Conservation (phyloP, 2,113 vertebrate species). For the Gopherus flavomarginatus region DNA sequence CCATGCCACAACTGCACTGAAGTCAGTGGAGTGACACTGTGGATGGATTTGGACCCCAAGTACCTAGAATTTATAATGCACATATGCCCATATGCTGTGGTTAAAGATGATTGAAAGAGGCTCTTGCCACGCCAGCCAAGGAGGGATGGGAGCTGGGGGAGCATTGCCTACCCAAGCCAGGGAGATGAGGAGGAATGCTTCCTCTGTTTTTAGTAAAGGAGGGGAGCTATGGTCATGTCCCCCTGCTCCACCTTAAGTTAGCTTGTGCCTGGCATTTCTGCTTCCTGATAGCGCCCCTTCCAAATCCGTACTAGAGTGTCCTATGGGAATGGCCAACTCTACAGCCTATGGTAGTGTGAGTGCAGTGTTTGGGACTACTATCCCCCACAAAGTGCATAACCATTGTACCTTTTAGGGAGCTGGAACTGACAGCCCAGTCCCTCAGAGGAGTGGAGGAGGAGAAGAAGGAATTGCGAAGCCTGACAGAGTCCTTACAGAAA, state of each 20-base stretch:
- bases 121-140: not conserved
- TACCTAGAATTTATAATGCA: not conserved
- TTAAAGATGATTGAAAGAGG: not conserved
- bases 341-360: not conserved
- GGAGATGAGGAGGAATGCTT: not conserved
- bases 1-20: not conserved
- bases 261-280: not conserved
- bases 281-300: not conserved
- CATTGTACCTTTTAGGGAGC: constrained; percentile 82
- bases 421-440: constrained; percentile 90
- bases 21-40: not conserved
- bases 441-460: constrained; percentile 92
- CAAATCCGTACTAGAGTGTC: fast-evolving
- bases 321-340: not conserved
- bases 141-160: not conserved
- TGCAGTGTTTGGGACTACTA: fast-evolving
- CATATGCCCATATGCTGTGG: not conserved
- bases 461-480: constrained; percentile 87
- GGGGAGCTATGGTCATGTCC: not conserved
- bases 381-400: not conserved
- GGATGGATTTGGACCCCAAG: not conserved
- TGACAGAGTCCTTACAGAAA: constrained; percentile 89
- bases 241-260: not conserved
- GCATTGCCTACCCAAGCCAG: not conserved
- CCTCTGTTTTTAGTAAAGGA: not conserved